Evolutionary conservation across 1,140 invertebrate species (phyloP).

Genomic region (Zaprionus gabonicus): DNA sequence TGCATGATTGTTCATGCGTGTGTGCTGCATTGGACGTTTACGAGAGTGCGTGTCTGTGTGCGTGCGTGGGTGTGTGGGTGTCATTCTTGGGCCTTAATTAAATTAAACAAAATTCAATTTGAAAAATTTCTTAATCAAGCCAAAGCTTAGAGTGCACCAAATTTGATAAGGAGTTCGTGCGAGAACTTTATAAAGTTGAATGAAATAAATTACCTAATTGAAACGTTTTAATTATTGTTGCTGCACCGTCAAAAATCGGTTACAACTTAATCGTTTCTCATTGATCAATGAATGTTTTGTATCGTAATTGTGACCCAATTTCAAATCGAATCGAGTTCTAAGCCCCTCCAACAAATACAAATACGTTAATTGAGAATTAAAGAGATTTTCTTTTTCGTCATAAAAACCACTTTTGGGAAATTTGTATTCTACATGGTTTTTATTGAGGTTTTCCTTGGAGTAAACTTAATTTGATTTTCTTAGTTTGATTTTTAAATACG

Average conservation of each 20-base stretch:
- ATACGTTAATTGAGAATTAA: conserved; percentile 11
- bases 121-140: conserved; percentile 33
- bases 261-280: conserved; percentile 24
- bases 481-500: conserved; percentile 26
- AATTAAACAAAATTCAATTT: conserved; percentile 50
- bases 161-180: conserved; percentile 6
- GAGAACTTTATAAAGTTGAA: not conserved
- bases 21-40: conserved; percentile 29
- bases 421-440: not conserved
- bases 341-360: not conserved
- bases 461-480: conserved; percentile 2
- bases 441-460: not conserved
- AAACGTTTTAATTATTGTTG: conserved; percentile 22
- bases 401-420: not conserved
- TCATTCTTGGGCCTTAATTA: conserved; percentile 47
- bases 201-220: not conserved
- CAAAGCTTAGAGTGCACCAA: conserved; percentile 32
- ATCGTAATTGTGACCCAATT: conserved; percentile 26
- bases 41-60: not conserved
- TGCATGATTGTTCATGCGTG: conserved; percentile 29
- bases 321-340: conserved; percentile 11
- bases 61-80: conserved; percentile 26
- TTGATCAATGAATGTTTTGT: conserved; percentile 26
- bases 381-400: too few species aligned
- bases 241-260: conserved; percentile 33